These are phyloP conservation scores for Ascaphus truei DNA, from an alignment of 2,113 vertebrate species.

Conservation along the genomic window DNA sequence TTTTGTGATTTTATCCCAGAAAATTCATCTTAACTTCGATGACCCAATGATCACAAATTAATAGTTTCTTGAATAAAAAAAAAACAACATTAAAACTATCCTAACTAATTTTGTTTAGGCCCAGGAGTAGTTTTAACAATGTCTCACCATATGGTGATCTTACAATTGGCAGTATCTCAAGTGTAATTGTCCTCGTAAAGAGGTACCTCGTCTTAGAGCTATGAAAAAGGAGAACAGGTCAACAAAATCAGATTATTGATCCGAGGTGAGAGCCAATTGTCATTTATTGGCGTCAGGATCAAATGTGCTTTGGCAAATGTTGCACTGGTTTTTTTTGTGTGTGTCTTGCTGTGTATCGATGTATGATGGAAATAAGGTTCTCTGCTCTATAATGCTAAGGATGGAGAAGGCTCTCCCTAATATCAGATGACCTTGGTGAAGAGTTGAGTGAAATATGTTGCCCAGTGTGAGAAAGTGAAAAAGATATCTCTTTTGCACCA, in stretches of 20 bases:
- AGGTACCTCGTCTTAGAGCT: conserved; percentile 20
- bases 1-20: no score
- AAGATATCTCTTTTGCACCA: neutral
- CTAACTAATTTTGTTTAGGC: no score
- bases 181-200: neutral
- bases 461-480: conserved; percentile 11
- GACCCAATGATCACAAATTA: no score
- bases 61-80: no score
- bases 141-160: neutral
- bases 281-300: conserved; percentile 13
- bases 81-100: no score
- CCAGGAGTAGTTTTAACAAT: neutral
- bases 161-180: neutral
- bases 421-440: neutral
- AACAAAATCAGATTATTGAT: conserved; percentile 23
- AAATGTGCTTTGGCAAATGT: neutral
- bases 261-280: conserved; percentile 7
- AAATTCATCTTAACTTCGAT: no score
- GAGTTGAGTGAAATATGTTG: neutral
- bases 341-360: conserved; percentile 10
- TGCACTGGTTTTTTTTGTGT: neutral
- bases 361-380: neutral
- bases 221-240: conserved; percentile 29
- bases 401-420: conserved; percentile 4
- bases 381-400: neutral